These are phyloP conservation scores for Drosophila nasuta DNA, from an alignment of 1,140 invertebrate genomes.

Conservation along the genomic window DNA sequence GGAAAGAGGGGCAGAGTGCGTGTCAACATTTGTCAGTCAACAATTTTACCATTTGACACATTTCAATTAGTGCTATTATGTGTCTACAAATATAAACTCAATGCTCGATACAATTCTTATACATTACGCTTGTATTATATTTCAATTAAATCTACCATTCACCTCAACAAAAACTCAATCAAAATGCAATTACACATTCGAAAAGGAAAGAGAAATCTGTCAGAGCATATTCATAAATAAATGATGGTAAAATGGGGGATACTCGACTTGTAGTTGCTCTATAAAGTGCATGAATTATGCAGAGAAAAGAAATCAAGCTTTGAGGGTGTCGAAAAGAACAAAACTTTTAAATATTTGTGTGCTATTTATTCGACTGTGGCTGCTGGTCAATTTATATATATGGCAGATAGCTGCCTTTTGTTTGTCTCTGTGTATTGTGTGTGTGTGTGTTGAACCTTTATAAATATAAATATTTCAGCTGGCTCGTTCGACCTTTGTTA, in stretches of 20 bases:
- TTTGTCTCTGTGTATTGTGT: slow-evolving; percentile 1
- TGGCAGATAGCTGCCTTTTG: slow-evolving; percentile 3
- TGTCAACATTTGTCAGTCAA: slow-evolving; percentile 39
- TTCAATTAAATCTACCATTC: slow-evolving; percentile 46
- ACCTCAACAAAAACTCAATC: slow-evolving; percentile 40
- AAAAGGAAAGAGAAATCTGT: not conserved
- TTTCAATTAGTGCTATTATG: slow-evolving; percentile 45
- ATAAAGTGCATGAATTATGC: slow-evolving; percentile 13
- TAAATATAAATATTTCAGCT: slow-evolving; percentile 61
- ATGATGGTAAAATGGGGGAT: not conserved
- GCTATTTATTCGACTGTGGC: slow-evolving; percentile 58
- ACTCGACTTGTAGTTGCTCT: not conserved
- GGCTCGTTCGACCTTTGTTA: slow-evolving; percentile 54
- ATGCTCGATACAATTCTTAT: not conserved
- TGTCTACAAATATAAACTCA: slow-evolving; percentile 8
- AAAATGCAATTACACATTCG: slow-evolving; percentile 41
- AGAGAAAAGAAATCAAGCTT: slow-evolving; percentile 9
- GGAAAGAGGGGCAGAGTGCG: slow-evolving; percentile 5
- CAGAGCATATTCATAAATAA: slow-evolving; percentile 36
- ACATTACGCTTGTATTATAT: slow-evolving; percentile 38
- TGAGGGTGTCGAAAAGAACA: slow-evolving; percentile 6
- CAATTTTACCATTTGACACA: slow-evolving; percentile 42
- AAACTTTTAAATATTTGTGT: slow-evolving; percentile 54
- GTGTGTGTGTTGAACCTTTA: slow-evolving; percentile 22
- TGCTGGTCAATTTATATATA: slow-evolving; percentile 15